Percentiles rank a stretch among this genome's conserved stretches.
phyloP scores from a whole-genome alignment of 2,888 invertebrate genomes.

The Drosophila cyrtoloma region DNA sequence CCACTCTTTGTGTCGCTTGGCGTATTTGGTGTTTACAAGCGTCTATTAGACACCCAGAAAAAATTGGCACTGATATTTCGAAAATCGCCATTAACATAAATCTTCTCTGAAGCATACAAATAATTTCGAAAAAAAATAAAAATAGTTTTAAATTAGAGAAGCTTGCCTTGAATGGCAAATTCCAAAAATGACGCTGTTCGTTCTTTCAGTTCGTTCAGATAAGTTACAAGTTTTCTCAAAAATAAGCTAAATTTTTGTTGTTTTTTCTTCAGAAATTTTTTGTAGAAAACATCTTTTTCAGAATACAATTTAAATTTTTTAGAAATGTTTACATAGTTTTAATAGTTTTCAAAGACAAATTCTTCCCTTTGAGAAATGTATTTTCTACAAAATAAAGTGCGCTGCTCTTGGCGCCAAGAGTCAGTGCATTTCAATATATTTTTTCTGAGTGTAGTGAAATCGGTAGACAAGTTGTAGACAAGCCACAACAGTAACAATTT shows the following conservation, averaged over 20 bases:
- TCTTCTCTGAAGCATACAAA: not conserved
- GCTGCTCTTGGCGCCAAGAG: not conserved
- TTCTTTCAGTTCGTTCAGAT: not conserved
- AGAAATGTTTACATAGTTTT: too few species aligned
- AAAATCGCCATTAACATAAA: not conserved
- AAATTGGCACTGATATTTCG: not conserved
- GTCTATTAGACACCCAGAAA: constrained; percentile 7
- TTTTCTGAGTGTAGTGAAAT: constrained; percentile 46
- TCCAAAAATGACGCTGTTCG: fast-evolving
- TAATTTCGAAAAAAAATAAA: not conserved
- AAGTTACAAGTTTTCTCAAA: not conserved
- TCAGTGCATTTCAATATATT: not conserved
- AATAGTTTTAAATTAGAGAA: not conserved
- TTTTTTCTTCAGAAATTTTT: too few species aligned
- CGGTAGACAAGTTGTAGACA: constrained; percentile 38
- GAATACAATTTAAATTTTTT: too few species aligned
- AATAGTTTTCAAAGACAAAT: not conserved
- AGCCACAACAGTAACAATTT: constrained; percentile 14
- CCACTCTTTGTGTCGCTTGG: constrained; percentile 4
- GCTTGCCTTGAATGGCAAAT: not conserved
- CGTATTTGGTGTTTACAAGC: constrained; percentile 16
- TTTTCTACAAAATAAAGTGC: not conserved
- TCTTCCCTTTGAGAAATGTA: not conserved
- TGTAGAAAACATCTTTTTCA: too few species aligned
- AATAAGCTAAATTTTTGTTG: too few species aligned